Percentiles rank a stretch among this genome's conserved stretches.
These are phyloP conservation scores for Seladonia tumulorum DNA, from an alignment of 2,888 invertebrate species.

Conservation along the genomic window DNA sequence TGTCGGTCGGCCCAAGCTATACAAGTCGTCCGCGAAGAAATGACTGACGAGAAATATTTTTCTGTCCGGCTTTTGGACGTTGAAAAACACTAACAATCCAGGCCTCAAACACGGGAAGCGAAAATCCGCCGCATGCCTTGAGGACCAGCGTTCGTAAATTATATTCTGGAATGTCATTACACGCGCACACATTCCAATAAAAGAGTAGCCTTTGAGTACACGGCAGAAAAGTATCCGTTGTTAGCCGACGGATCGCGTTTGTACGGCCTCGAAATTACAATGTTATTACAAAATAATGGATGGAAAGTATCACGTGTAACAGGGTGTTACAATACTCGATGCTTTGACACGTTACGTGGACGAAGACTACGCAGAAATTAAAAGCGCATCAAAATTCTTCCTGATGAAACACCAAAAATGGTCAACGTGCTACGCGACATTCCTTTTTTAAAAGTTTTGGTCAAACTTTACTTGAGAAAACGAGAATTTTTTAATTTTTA, in stretches of 20 bases:
- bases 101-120: not conserved
- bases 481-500: too few species aligned
- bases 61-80: not conserved
- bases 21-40: not conserved
- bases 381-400: not conserved
- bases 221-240: conserved; percentile 22
- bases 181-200: conserved; percentile 21
- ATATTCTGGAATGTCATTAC: conserved; percentile 37
- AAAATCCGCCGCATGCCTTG: conserved; percentile 2
- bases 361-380: not conserved
- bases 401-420: not conserved
- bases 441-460: too few species aligned
- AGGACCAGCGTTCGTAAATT: conserved; percentile 24
- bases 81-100: conserved; percentile 13
- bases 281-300: conserved; percentile 14
- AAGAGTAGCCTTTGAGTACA: conserved; percentile 15
- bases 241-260: not conserved
- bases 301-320: not conserved
- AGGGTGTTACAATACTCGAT: too few species aligned
- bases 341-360: not conserved
- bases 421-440: too few species aligned
- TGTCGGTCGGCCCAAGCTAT: not conserved
- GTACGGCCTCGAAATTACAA: not conserved
- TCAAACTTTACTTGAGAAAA: too few species aligned
- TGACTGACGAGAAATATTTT: conserved; percentile 33